These are phyloP conservation scores for Eupithecia inturbata DNA, from an alignment of 2,888 invertebrate species.

Conservation along the genomic window DNA sequence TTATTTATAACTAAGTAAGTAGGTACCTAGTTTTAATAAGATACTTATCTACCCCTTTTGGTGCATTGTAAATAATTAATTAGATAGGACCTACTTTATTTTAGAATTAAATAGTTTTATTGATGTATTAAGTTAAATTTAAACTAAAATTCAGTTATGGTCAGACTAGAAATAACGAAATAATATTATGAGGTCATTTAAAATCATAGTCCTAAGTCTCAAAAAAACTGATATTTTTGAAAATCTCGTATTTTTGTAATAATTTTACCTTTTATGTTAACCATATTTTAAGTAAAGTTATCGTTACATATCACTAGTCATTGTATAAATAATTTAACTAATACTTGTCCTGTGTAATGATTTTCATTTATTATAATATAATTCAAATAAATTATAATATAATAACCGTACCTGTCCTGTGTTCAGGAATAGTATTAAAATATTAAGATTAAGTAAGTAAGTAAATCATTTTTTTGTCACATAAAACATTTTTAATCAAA, in stretches of 20 bases:
- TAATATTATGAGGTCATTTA: neutral
- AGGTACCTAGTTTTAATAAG: neutral
- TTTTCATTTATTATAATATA: constrained; percentile 54
- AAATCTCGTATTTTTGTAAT: constrained; percentile 49
- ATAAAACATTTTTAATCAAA: constrained; percentile 11
- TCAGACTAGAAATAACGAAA: neutral
- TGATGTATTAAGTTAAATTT: neutral
- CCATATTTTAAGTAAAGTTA: constrained; percentile 77
- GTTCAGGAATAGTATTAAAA: constrained; percentile 77
- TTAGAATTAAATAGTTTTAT: constrained; percentile 5
- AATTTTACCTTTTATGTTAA: constrained; percentile 57
- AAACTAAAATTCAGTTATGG: neutral
- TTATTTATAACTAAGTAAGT: constrained; percentile 35
- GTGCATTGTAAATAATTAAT: constrained; percentile 66
- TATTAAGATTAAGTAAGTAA: constrained; percentile 39
- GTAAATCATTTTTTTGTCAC: no score
- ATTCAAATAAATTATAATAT: constrained; percentile 47
- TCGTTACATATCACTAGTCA: constrained; percentile 84
- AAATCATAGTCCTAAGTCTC: constrained; percentile 20
- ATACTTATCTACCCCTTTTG: constrained; percentile 54
- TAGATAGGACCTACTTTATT: constrained; percentile 9
- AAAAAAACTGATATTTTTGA: constrained; percentile 20
- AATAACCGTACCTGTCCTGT: constrained; percentile 82
- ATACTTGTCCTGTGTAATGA: constrained; percentile 22
- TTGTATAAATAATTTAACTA: constrained; percentile 64